Evolutionary conservation across 2,888 invertebrate species (phyloP).

Genomic region (Kryphioiulus occultus): DNA sequence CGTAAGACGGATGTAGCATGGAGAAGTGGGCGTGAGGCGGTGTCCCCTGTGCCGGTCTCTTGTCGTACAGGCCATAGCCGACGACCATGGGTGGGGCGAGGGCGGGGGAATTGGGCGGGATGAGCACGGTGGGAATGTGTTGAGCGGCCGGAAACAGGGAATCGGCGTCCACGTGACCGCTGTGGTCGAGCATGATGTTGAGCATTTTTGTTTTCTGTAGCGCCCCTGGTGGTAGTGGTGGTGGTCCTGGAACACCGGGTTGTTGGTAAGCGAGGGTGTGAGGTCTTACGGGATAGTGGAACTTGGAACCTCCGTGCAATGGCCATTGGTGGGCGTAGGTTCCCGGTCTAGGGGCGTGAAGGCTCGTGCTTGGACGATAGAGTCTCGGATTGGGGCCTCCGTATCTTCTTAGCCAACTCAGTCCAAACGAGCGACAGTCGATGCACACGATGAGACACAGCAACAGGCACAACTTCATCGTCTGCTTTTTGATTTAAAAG

Average conservation of each 20-base stretch:
- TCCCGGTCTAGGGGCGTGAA: not conserved
- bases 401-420: not conserved
- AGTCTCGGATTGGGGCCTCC: not conserved
- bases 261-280: not conserved
- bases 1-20: slow-evolving; percentile 42
- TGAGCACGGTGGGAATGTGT: slow-evolving; percentile 24
- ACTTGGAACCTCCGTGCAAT: not conserved
- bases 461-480: not conserved
- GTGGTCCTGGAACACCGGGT: too few relatives aligned
- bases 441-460: not conserved
- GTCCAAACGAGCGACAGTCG: slow-evolving; percentile 1
- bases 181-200: slow-evolving; percentile 11
- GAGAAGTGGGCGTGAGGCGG: slow-evolving; percentile 29
- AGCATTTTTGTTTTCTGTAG: not conserved
- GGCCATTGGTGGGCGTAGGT: slow-evolving; percentile 26
- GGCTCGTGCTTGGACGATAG: not conserved
- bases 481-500: not conserved
- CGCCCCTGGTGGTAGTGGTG: not conserved
- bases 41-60: not conserved
- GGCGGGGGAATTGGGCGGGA: not conserved
- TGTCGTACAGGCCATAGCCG: not conserved
- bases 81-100: not conserved
- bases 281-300: not conserved
- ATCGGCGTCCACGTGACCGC: slow-evolving; percentile 42
- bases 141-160: not conserved